Evolutionary conservation across 2,797 vertebrate species (phyloP).

Genomic region (Pseudomugil tenellus): DNA sequence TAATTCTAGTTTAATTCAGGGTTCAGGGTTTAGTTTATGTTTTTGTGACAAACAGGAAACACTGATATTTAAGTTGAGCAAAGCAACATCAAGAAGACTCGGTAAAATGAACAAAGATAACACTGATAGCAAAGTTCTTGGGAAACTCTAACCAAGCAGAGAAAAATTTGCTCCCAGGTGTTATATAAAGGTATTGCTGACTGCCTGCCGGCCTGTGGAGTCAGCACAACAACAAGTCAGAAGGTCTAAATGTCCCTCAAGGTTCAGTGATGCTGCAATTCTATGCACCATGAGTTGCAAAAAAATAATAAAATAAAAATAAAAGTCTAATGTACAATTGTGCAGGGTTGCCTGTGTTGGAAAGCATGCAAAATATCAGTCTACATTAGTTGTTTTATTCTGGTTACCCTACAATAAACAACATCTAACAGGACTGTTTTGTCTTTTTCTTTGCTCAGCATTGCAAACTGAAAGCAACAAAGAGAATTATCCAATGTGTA

Average conservation of each 20-base stretch:
- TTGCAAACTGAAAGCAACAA: background rate
- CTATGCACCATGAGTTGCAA: slow-evolving; percentile 19
- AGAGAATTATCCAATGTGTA: background rate
- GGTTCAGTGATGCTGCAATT: slow-evolving; percentile 23
- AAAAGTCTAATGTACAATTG: slow-evolving; percentile 13
- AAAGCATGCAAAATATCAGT: slow-evolving; percentile 15
- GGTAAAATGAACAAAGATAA: background rate
- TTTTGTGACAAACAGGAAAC: background rate
- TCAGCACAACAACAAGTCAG: slow-evolving; percentile 14
- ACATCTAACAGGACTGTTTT: background rate
- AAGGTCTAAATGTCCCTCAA: slow-evolving; percentile 12
- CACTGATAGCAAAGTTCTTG: background rate
- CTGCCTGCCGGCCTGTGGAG: slow-evolving; percentile 3
- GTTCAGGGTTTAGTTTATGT: too few relatives aligned
- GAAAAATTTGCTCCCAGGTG: background rate
- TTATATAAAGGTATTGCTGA: slow-evolving; percentile 3
- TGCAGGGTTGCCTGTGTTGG: slow-evolving; percentile 11
- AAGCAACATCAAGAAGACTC: background rate
- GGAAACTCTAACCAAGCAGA: background rate
- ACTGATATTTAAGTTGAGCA: background rate
- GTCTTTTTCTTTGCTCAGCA: too few relatives aligned
- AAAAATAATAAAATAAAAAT: background rate
- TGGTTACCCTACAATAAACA: background rate
- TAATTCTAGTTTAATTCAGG: background rate
- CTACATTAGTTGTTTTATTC: slow-evolving; percentile 8